These are phyloP conservation scores for Cheilosia urbana DNA, from an alignment of 2,888 invertebrate species.

Conservation along the genomic window DNA sequence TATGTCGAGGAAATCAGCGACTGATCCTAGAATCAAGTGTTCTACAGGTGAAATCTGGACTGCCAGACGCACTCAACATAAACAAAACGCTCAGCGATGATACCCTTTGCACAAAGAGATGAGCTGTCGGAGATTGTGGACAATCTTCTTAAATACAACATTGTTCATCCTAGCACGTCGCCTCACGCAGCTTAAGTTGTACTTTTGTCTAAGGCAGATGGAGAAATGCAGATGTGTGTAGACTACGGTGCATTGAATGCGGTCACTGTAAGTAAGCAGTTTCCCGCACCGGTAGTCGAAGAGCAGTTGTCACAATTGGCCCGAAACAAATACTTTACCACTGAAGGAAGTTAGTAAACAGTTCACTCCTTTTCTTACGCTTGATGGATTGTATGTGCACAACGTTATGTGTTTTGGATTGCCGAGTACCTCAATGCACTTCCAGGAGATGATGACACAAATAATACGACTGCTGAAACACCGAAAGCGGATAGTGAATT, in stretches of 20 bases:
- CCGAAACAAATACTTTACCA: background rate
- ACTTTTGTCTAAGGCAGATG: too few species aligned
- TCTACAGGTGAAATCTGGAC: too few species aligned
- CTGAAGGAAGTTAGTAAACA: conserved; percentile 67
- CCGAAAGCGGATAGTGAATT: too few species aligned
- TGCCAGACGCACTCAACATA: too few species aligned
- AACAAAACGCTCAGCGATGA: too few species aligned
- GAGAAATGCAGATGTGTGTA: too few species aligned
- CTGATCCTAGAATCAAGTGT: too few species aligned
- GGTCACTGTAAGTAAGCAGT: conserved; percentile 2
- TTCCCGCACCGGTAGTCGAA: conserved; percentile 12
- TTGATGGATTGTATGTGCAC: too few species aligned
- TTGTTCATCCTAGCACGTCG: background rate
- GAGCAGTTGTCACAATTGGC: conserved; percentile 1
- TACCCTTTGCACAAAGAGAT: conserved; percentile 2
- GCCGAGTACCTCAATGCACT: background rate
- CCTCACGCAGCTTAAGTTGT: too few species aligned
- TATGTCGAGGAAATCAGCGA: too few species aligned
- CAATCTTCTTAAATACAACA: background rate
- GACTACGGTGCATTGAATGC: too few species aligned
- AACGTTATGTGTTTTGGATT: too few species aligned
- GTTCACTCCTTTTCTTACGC: conserved; percentile 76
- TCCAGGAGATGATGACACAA: conserved; percentile 76
- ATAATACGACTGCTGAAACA: background rate
- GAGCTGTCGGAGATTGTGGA: background rate